These are phyloP conservation scores for Drosophila formosana DNA, from an alignment of 2,888 invertebrate genomes.

Conservation along the genomic window DNA sequence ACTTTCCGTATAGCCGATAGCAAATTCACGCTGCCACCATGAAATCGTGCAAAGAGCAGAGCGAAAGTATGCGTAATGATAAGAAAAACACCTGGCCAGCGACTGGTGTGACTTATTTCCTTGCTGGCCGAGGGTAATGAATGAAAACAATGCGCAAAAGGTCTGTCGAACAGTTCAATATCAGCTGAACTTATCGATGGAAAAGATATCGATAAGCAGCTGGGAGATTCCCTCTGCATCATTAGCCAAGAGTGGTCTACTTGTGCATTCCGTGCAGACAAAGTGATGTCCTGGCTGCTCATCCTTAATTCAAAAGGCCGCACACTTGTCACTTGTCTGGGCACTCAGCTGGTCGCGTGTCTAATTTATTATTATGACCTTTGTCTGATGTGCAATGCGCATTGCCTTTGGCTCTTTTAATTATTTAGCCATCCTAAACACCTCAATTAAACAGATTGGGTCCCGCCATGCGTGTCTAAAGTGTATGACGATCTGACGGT, in stretches of 20 bases:
- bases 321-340: conserved; percentile 43
- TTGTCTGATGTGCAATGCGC: conserved; percentile 47
- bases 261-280: neutral
- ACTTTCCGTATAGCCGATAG: no score
- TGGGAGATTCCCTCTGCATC: neutral
- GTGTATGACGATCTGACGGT: conserved; percentile 36
- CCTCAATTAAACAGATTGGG: conserved; percentile 76
- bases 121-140: conserved; percentile 5
- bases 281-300: conserved; percentile 8
- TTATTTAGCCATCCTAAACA: conserved; percentile 74
- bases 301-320: conserved; percentile 16
- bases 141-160: conserved; percentile 4
- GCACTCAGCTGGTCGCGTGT: conserved; percentile 66
- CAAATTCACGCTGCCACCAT: neutral
- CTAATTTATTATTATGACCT: conserved; percentile 75
- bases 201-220: neutral
- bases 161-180: conserved; percentile 9
- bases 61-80: neutral
- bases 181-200: conserved; percentile 3
- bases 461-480: conserved; percentile 61
- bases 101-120: conserved; percentile 7
- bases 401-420: conserved; percentile 46
- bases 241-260: neutral
- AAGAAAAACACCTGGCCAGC: conserved; percentile 5
- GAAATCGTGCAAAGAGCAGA: neutral